Evolutionary conservation across 2,113 vertebrate genomes (phyloP).

Genomic region (Phainopepla nitens): DNA sequence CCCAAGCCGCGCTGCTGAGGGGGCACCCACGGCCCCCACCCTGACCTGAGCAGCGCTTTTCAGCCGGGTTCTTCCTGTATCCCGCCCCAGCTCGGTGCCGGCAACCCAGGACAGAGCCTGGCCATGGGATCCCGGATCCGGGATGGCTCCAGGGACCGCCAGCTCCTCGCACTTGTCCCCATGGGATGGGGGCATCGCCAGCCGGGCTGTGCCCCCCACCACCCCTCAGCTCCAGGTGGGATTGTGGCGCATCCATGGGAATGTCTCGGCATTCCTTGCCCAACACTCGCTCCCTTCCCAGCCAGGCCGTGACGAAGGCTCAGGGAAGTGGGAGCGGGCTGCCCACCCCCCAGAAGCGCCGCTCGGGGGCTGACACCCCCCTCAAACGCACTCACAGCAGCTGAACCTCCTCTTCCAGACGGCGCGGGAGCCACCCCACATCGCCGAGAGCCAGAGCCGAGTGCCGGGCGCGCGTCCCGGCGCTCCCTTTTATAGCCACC

Average conservation of each 20-base stretch:
- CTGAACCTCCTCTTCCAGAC: slow-evolving; percentile 47
- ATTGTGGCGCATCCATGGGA: fast-evolving
- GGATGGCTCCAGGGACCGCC: not conserved
- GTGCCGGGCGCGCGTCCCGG: not conserved
- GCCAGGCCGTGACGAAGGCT: fast-evolving
- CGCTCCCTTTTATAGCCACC: not conserved
- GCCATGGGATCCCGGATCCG: fast-evolving
- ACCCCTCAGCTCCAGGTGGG: not conserved
- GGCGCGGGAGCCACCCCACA: slow-evolving; percentile 34
- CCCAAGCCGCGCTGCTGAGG: not conserved
- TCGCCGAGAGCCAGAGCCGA: not conserved
- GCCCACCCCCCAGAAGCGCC: not conserved
- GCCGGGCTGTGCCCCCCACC: not conserved
- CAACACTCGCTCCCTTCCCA: fast-evolving
- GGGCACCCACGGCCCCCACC: not conserved
- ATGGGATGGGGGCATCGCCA: fast-evolving
- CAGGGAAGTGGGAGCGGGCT: fast-evolving
- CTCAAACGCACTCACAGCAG: not conserved
- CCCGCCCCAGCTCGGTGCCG: fast-evolving
- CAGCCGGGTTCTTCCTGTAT: fast-evolving
- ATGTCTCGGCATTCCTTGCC: fast-evolving
- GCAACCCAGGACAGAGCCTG: fast-evolving
- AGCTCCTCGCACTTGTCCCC: fast-evolving
- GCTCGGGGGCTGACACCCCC: fast-evolving
- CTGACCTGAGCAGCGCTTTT: fast-evolving